phyloP scores from a whole-genome alignment of 2,888 invertebrate species.

The Cephalotes varians region DNA sequence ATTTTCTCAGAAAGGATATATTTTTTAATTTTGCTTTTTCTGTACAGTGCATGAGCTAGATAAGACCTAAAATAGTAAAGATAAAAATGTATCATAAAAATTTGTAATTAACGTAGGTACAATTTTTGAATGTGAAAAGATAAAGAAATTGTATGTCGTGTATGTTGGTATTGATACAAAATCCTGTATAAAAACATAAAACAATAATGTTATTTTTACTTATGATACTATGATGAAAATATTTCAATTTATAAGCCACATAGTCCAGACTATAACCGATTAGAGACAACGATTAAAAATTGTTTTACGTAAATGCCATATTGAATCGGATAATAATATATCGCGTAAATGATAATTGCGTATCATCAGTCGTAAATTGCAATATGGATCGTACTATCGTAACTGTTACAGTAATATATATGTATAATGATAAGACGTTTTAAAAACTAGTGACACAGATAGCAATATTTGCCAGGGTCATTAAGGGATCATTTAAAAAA shows the following conservation, averaged over 20 bases:
- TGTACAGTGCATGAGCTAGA: too few species aligned
- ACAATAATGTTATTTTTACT: constrained; percentile 24
- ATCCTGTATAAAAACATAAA: too few species aligned
- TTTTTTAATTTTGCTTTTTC: background rate
- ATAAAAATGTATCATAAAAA: too few species aligned
- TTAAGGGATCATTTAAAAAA: background rate
- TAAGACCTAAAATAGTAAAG: too few species aligned
- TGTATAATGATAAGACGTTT: constrained; percentile 33
- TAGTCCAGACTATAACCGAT: background rate
- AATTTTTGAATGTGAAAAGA: background rate
- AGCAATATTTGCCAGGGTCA: constrained; percentile 37
- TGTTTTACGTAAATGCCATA: constrained; percentile 24
- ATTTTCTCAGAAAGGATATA: background rate
- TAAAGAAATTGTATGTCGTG: background rate
- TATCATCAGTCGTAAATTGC: constrained; percentile 32
- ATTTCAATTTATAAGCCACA: constrained; percentile 11
- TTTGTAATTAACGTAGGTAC: background rate
- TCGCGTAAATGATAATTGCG: background rate
- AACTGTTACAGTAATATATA: constrained; percentile 40
- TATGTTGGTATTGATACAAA: too few species aligned
- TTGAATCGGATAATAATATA: background rate
- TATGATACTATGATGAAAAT: constrained; percentile 27
- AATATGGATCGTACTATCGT: constrained; percentile 12
- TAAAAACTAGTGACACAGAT: constrained; percentile 18
- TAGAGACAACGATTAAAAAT: constrained; percentile 18